Base-by-base conservation (phyloP, 2,888 invertebrate genomes). In the Zygogramma bicolorata region DNA sequence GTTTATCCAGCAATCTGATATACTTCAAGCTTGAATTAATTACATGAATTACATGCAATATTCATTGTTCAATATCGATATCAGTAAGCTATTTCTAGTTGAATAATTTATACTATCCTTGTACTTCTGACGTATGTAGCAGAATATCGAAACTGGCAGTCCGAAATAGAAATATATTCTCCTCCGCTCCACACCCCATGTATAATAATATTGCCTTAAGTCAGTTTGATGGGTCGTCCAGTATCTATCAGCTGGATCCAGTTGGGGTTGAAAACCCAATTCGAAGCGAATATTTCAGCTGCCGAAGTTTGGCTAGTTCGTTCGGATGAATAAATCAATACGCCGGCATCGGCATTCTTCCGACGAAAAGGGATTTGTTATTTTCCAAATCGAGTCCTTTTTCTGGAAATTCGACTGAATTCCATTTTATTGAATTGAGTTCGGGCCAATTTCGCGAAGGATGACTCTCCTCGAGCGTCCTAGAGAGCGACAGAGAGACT, bases 391-490 rank as follows among this genome's bases (percentile, higher is more conserved):
- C 69, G 71, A 59, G 66, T 73, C 70, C 70, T 76, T 68, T 73
- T 70, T 72, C 70, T 72, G 62, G 57, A 68, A 70, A 70, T 69
- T 74, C 60, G 59, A 66, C 67, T 70, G 71, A 76, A 76, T 70
- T 74, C 66, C 68, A 58, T 74, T 76, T 74, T 68, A 72, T 77
- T 77, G 73, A 77, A 77, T 75, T 68, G 74, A 74, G 72, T 72
- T 66, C 74, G 68, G 73, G 75, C 74, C 70, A 73, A 76, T 70
- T 74, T 46, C 38, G 42, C 27, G 18, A n/a, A n/a, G 42, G 42
- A 25, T 42, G 15, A 46, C 42, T 62, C 53, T 53, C 5, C 22
- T 13, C 25, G 42, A 42, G 6, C 15, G 18, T 42, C 7, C 42
- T n/a, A 42, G n/a, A 38, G 38, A 10, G 5, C n/a, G 38, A 13